phyloP scores from a whole-genome alignment of 2,888 invertebrate species.

The Agonopterix arenella region DNA sequence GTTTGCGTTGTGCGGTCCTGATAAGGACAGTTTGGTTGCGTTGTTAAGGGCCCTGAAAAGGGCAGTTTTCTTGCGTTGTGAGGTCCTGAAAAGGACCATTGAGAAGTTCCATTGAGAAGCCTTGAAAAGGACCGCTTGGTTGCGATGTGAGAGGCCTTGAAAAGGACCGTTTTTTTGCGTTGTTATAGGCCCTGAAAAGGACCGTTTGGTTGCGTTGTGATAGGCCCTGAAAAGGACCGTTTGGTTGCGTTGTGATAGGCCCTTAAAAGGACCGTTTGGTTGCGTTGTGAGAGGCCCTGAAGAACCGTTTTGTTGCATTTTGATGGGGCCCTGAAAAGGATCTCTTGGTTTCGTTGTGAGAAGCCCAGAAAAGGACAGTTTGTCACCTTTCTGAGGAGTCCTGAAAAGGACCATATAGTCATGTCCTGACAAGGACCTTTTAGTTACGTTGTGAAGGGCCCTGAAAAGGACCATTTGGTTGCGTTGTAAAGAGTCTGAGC shows the following conservation, averaged over 20 bases:
- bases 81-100: background rate
- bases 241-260: background rate
- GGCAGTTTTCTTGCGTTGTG: background rate
- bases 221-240: background rate
- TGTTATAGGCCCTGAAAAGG: background rate
- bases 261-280: background rate
- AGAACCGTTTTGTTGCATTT: background rate
- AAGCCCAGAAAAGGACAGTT: no score
- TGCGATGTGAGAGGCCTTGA: background rate
- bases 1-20: no score
- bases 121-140: background rate
- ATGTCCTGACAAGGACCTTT: no score
- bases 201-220: background rate
- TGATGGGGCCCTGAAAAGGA: no score
- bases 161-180: background rate
- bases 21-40: no score
- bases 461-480: background rate
- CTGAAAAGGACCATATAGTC: no score
- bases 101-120: background rate
- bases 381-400: no score
- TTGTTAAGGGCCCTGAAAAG: background rate
- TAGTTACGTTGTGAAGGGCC: background rate
- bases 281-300: background rate
- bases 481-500: background rate
- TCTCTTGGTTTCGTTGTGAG: no score